Percentiles rank a stretch among this genome's conserved stretches.
phyloP scores from a whole-genome alignment of 2,888 invertebrate species.

The Nomada goodeniana region DNA sequence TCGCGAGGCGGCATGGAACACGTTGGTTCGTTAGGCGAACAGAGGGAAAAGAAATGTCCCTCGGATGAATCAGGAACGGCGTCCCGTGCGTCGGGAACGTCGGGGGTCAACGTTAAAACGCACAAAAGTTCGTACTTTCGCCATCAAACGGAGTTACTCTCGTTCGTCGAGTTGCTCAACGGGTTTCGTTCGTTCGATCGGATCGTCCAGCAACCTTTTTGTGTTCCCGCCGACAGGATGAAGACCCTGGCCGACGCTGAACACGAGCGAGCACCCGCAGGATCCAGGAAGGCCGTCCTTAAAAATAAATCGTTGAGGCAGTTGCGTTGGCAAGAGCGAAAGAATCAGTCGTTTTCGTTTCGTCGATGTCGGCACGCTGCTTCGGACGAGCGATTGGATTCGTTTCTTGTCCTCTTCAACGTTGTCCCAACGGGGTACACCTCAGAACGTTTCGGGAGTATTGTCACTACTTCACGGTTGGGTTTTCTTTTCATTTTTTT shows the following conservation, averaged over 20 bases:
- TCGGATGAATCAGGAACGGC: slow-evolving; percentile 28
- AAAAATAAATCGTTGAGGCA: slow-evolving; percentile 81
- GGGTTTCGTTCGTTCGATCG: slow-evolving; percentile 45
- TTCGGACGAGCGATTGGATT: slow-evolving; percentile 10
- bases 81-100: slow-evolving; percentile 40
- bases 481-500: not conserved
- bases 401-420: not conserved
- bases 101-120: slow-evolving; percentile 59
- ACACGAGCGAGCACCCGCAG: slow-evolving; percentile 26
- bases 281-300: slow-evolving; percentile 65
- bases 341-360: slow-evolving; percentile 68
- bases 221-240: not conserved
- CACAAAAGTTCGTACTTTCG: slow-evolving; percentile 68
- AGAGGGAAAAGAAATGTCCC: slow-evolving; percentile 44
- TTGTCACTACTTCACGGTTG: not conserved
- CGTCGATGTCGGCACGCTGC: slow-evolving; percentile 53
- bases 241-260: slow-evolving; percentile 27
- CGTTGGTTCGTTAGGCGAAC: slow-evolving; percentile 29
- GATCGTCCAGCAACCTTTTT: slow-evolving; percentile 45
- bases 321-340: slow-evolving; percentile 82
- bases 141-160: slow-evolving; percentile 59
- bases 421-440: not conserved
- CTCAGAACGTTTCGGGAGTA: not conserved
- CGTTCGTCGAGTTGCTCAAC: slow-evolving; percentile 66
- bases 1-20: not conserved